Conservation (phyloP, 2,888 invertebrate genomes). For the Globia sparganii region DNA sequence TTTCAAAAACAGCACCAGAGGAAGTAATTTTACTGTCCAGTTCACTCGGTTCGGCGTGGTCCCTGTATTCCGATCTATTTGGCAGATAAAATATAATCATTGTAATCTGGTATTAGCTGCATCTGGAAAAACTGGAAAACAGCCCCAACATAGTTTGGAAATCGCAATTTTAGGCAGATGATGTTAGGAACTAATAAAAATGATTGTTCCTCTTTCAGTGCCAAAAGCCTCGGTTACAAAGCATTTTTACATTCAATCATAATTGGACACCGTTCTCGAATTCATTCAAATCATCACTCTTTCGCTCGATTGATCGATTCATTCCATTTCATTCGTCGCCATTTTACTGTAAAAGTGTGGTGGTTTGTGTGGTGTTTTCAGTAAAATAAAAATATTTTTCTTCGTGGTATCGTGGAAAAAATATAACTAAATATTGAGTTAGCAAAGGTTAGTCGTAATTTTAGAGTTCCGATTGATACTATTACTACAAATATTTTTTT, state of each 20-base stretch:
- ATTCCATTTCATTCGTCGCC: slow-evolving; percentile 38
- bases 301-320: slow-evolving; percentile 29
- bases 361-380: slow-evolving; percentile 21
- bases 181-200: background rate
- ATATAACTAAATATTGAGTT: slow-evolving; percentile 17
- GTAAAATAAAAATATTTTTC: slow-evolving; percentile 11
- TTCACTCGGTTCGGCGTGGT: background rate
- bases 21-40: background rate
- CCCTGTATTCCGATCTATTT: background rate
- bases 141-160: background rate
- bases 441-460: slow-evolving; percentile 35
- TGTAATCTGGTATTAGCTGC: background rate
- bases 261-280: background rate
- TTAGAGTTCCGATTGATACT: background rate
- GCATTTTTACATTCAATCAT: background rate
- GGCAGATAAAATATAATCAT: background rate
- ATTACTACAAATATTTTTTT: background rate
- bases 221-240: slow-evolving; percentile 25
- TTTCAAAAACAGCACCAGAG: background rate
- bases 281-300: slow-evolving; percentile 9
- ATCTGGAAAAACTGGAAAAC: background rate
- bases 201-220: background rate
- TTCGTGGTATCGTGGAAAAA: slow-evolving; percentile 24
- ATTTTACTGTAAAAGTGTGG: slow-evolving; percentile 38
- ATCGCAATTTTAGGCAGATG: background rate